These are phyloP conservation scores for Rambutsinella grinnellia DNA, from an alignment of 2,888 invertebrate species.

Conservation along the genomic window DNA sequence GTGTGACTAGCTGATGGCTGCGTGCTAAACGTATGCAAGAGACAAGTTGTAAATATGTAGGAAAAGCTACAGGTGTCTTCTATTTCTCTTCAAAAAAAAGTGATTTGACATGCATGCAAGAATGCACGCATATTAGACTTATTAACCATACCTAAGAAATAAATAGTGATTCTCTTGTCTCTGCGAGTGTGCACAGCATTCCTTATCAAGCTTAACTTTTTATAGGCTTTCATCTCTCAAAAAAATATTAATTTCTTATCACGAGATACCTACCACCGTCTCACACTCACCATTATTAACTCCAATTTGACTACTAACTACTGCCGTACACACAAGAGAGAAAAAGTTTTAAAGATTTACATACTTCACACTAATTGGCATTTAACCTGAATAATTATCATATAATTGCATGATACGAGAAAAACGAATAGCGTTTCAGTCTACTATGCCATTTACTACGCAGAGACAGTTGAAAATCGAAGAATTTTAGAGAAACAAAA, in stretches of 20 bases:
- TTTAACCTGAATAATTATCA: slow-evolving; percentile 60
- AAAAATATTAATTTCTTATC: no score
- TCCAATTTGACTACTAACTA: neutral
- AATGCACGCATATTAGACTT: slow-evolving; percentile 43
- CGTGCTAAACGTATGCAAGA: slow-evolving; percentile 54
- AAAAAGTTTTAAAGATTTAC: no score
- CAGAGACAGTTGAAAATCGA: neutral
- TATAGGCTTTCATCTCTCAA: neutral
- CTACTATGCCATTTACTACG: slow-evolving; percentile 37
- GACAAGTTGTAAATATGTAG: slow-evolving; percentile 29
- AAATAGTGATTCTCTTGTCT: neutral
- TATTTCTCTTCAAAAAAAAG: slow-evolving; percentile 44
- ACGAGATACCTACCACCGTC: no score
- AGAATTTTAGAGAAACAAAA: neutral
- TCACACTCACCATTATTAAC: neutral
- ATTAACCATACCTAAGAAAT: no score
- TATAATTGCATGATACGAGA: slow-evolving; percentile 56
- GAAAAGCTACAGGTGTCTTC: slow-evolving; percentile 56
- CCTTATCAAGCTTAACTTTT: no score
- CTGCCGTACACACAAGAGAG: slow-evolving; percentile 14
- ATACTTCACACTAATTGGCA: slow-evolving; percentile 60
- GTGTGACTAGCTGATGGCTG: slow-evolving; percentile 41
- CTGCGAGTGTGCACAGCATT: neutral
- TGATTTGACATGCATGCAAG: slow-evolving; percentile 52
- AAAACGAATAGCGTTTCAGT: no score